A percentile compares a stretch with the other conserved stretches of the same genome.
These are phyloP conservation scores for Chrysochloris asiatica DNA, from an alignment of 2,113 vertebrate species.

Conservation along the genomic window DNA sequence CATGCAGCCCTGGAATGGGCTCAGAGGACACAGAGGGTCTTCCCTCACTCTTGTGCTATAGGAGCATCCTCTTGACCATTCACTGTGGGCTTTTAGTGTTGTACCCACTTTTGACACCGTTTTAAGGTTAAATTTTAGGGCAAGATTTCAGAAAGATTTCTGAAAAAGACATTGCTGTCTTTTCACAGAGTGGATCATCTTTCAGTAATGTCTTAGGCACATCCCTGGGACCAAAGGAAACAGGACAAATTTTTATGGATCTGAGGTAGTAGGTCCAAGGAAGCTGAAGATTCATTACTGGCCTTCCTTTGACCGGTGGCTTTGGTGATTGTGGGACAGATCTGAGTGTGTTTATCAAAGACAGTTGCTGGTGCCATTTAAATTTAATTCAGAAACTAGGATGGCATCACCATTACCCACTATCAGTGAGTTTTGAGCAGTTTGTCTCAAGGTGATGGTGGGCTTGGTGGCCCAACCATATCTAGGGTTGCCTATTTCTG, in stretches of 20 bases:
- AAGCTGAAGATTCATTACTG: neutral
- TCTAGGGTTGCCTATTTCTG: constrained; percentile 18
- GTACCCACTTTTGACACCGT: neutral
- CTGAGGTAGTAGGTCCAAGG: neutral
- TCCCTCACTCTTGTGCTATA: neutral
- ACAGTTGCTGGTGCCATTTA: neutral
- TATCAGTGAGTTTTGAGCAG: neutral
- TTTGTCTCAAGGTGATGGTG: neutral
- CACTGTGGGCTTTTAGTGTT: neutral
- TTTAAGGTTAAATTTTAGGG: constrained; percentile 15
- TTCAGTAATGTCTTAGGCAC: neutral
- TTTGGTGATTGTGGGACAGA: neutral
- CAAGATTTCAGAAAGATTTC: constrained; percentile 31
- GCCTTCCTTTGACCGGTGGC: neutral
- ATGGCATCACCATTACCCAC: fast-evolving
- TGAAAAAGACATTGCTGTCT: neutral
- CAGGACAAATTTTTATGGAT: neutral
- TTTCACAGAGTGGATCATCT: constrained; percentile 9
- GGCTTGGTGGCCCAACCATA: neutral
- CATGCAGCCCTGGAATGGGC: neutral
- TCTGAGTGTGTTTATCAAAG: constrained; percentile 22
- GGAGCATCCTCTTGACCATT: neutral
- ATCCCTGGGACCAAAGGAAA: neutral
- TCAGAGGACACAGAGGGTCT: neutral
- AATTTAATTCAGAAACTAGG: constrained; percentile 24